Conservation (phyloP, 1,140 invertebrate species). For the Callitettix versicolor region DNA sequence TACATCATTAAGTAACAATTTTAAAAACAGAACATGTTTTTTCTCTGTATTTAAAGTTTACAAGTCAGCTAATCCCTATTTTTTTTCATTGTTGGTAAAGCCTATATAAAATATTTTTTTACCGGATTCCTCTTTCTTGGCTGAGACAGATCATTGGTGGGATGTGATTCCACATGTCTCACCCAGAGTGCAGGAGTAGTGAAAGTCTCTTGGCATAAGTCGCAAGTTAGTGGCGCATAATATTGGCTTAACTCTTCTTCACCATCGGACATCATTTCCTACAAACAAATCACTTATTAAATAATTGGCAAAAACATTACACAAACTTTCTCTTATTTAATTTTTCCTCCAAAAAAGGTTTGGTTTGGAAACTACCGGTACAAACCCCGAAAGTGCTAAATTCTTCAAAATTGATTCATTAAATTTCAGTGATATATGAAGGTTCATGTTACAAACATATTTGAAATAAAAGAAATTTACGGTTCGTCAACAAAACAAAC, state of each 20-base stretch:
- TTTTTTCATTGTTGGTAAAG: no score
- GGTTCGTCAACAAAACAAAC: no score
- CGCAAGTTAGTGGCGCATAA: slow-evolving; percentile 65
- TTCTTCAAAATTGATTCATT: slow-evolving; percentile 15
- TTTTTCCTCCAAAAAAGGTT: neutral
- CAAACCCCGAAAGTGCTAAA: neutral
- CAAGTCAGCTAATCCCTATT: no score
- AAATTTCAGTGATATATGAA: no score
- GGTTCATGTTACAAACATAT: no score
- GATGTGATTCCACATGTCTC: slow-evolving; percentile 52
- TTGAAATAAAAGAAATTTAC: no score
- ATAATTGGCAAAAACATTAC: neutral
- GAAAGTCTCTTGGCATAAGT: slow-evolving; percentile 73
- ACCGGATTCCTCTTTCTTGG: slow-evolving; percentile 18
- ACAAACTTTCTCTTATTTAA: no score
- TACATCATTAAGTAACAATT: no score
- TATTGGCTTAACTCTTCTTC: slow-evolving; percentile 31
- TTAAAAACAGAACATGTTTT: neutral
- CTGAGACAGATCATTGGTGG: slow-evolving; percentile 22
- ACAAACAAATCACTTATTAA: slow-evolving; percentile 20
- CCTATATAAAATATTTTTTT: neutral
- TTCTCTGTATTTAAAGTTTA: no score
- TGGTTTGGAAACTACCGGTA: neutral
- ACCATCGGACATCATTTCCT: slow-evolving; percentile 37
- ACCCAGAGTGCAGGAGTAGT: slow-evolving; percentile 70